Percentiles rank a stretch among this genome's conserved stretches.
Conservation (phyloP, 2,113 vertebrate genomes). For the Podarcis muralis region DNA sequence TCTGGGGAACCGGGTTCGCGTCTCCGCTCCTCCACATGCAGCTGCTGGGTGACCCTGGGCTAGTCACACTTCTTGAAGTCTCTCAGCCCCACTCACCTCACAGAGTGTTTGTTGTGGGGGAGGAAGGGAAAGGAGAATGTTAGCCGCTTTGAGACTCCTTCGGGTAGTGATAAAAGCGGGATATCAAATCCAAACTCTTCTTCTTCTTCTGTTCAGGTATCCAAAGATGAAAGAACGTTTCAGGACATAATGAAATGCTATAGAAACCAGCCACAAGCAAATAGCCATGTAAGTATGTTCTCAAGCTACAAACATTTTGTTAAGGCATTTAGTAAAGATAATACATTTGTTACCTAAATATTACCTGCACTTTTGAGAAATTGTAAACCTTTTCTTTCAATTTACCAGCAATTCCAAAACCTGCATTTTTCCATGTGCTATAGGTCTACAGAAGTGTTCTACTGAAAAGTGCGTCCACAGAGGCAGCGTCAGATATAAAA, state of each 20-base stretch:
- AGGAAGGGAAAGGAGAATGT: too few relatives aligned
- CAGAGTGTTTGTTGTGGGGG: too few relatives aligned
- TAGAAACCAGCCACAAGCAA: constrained; percentile 95
- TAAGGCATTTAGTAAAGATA: background rate
- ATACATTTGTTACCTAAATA: background rate
- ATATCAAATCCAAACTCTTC: too few relatives aligned
- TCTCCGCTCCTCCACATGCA: too few relatives aligned
- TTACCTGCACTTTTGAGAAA: background rate
- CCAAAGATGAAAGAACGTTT: constrained; percentile 93
- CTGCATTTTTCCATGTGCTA: constrained; percentile 8
- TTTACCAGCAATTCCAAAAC: background rate
- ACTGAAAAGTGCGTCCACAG: constrained; percentile 73
- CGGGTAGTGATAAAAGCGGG: too few relatives aligned
- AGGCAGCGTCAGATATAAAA: constrained; percentile 62
- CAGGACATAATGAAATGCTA: constrained; percentile 99
- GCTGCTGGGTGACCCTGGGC: too few relatives aligned
- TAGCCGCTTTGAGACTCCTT: too few relatives aligned
- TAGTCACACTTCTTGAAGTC: too few relatives aligned
- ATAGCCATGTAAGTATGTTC: constrained; percentile 88
- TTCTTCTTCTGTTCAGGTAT: constrained; percentile 78
- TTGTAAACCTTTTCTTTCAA: background rate
- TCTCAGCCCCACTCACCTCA: too few relatives aligned
- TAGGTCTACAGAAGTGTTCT: constrained; percentile 97
- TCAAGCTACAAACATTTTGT: background rate
- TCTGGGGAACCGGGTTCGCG: too few relatives aligned